Evolutionary conservation across 2,888 invertebrate genomes (phyloP), one percentile per base, ranked within the genome.

Genomic region (Notodromas monacha): DNA sequence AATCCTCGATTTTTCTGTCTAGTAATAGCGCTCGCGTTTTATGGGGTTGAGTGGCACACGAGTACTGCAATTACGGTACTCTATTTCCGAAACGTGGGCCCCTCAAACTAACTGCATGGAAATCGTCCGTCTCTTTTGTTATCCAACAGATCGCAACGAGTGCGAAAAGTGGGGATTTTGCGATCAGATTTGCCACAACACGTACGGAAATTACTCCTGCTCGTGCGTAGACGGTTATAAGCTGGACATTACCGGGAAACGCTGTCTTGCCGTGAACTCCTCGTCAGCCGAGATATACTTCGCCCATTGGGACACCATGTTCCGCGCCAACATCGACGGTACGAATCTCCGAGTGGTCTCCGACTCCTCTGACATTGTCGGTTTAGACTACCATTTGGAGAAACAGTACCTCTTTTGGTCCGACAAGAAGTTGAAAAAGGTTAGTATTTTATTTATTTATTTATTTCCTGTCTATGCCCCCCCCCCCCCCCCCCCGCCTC

Each of bases 141-240:
- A n/a, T n/a, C n/a, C n/a, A n/a, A n/a, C 45, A 62, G 92, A 96
- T 55, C 61, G 73, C 39, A 67, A 92, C 52, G 89, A 92, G 50
- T 79, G 79, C 49, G 49, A 56, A 28, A 74, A 76, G 50, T 79
- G 77, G 77, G 77, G 77, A 26, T 73, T 62, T 49, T 96, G 92
- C 49, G 84, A 89, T 45, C 96, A 96, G 50, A 56, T 69, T 15
- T 96, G 96, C 48, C 61, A 64, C 34, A 89, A 92, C 48, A 67
- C 66, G 0, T 68, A 67, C 2, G 81, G 60, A 5, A 51, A 74
- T 6, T 89, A 69, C 51, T 55, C 50, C 26, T 89, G 89, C 49
- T 60, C 64, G 11, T 89, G 86, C 47, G 65, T 65, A 1, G 57
- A 61, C 1, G 79, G 73, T 21, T 79, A 73, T 51, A 52, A 54